These are phyloP conservation scores for Climacteris rufus DNA, from an alignment of 2,113 vertebrate species.

Conservation along the genomic window DNA sequence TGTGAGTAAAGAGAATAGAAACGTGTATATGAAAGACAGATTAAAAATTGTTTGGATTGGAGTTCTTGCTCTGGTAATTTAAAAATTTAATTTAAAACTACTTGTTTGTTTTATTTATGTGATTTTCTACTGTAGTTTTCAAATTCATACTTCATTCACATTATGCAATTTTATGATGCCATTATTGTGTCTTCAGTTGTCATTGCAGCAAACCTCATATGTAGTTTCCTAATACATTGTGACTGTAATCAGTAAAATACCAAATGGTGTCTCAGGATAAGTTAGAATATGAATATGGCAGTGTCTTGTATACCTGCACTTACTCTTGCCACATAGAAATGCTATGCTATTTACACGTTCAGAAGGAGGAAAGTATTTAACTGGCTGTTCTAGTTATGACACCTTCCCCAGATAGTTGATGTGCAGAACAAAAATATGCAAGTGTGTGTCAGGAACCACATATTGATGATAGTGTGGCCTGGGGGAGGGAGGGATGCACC, in stretches of 20 bases:
- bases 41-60: neutral
- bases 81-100: neutral
- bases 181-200: neutral
- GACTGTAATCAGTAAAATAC: neutral
- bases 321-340: neutral
- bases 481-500: neutral
- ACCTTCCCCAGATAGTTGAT: neutral
- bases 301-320: neutral
- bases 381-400: neutral
- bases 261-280: neutral
- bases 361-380: neutral
- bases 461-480: neutral
- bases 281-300: neutral
- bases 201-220: neutral
- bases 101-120: neutral
- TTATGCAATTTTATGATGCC: neutral
- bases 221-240: neutral
- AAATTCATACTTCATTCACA: neutral
- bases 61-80: neutral
- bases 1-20: neutral
- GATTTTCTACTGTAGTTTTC: neutral
- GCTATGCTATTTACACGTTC: neutral
- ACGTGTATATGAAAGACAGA: neutral
- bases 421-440: neutral
- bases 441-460: neutral